These are phyloP conservation scores for Chrysolina haemoptera DNA, from an alignment of 2,888 invertebrate species.

Conservation along the genomic window DNA sequence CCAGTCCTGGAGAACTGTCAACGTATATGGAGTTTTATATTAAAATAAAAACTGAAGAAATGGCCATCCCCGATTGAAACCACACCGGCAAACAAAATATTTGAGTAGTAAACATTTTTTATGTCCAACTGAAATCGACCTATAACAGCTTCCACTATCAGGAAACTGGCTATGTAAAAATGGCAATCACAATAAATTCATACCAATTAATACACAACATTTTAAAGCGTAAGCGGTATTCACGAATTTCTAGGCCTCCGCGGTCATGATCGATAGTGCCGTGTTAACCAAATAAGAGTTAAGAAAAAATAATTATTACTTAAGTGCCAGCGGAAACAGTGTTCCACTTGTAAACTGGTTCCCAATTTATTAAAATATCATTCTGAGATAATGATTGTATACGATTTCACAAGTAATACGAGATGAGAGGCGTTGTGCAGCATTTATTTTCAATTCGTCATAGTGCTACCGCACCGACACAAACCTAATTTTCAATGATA, in stretches of 20 bases:
- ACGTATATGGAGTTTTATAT: too few species aligned
- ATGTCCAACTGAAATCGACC: too few species aligned
- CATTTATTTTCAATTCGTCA: conserved; percentile 7
- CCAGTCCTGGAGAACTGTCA: too few species aligned
- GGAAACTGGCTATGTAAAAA: too few species aligned
- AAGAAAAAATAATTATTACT: not conserved
- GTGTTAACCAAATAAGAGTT: not conserved
- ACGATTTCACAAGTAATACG: conserved; percentile 25
- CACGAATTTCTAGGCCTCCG: not conserved
- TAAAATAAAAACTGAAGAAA: too few species aligned
- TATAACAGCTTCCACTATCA: too few species aligned
- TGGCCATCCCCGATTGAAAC: too few species aligned
- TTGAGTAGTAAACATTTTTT: too few species aligned
- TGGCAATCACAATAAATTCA: not conserved
- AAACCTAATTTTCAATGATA: not conserved
- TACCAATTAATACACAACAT: not conserved
- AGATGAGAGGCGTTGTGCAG: conserved; percentile 29
- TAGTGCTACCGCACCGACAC: not conserved
- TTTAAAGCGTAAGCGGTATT: not conserved
- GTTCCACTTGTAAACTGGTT: conserved; percentile 35
- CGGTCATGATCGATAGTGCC: conserved; percentile 1
- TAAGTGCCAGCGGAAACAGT: conserved; percentile 26
- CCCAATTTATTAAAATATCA: conserved; percentile 24
- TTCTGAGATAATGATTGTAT: conserved; percentile 30
- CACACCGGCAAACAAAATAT: too few species aligned